Base-by-base conservation (phyloP, 2,888 invertebrate species). In the Zootermopsis nevadensis region DNA sequence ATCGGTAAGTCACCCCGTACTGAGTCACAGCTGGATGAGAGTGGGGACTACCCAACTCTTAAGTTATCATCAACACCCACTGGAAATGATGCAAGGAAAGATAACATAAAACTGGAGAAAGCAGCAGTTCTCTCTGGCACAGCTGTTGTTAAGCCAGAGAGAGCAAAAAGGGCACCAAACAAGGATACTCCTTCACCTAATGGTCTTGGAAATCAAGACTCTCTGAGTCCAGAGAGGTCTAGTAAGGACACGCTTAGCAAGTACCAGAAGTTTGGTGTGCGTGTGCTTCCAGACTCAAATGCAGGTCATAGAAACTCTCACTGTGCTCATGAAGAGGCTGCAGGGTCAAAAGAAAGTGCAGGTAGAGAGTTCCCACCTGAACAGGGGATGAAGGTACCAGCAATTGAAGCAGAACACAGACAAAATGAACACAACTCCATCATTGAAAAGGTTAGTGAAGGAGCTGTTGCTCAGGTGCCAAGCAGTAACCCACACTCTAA, bases 221-320 rank as follows among this genome's bases (percentile, higher is more conserved):
- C 88, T 0, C 42, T n/a, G 24, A 69, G 69, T 48, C 69, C 38
- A 8, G 90, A 90, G 85, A 92, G 92, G 86, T 27, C 27, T 60
- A 90, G 91, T 72, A 92, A 93, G 84, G 89, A 89, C 2, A 89
- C 90, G 0, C 92, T 91, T 86, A 91, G 91, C 84, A 93, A 91
- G 77, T 91, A 92, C 81, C 90, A 90, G 89, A 94, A 94, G 88
- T 86, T 86, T 83, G 88, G 88, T 53, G 87, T 88, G 27, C 86
- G 87, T 48, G 88, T 88, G 55, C 84, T 88, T 48, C 88, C 88
- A 2, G 86, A 85, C 82, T 53, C 85, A 30, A 80, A 69, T 6
- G 38, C 60, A 30, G n/a, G 38, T 38, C 27, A 24, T 42, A 82
- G n/a, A 22, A 35, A 6, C 15, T 66, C 80, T 19, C 27, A 24